Percentiles rank a stretch among this genome's conserved stretches.
phyloP scores from a whole-genome alignment of 2,888 invertebrate species.

The Ormyrus labotus region DNA sequence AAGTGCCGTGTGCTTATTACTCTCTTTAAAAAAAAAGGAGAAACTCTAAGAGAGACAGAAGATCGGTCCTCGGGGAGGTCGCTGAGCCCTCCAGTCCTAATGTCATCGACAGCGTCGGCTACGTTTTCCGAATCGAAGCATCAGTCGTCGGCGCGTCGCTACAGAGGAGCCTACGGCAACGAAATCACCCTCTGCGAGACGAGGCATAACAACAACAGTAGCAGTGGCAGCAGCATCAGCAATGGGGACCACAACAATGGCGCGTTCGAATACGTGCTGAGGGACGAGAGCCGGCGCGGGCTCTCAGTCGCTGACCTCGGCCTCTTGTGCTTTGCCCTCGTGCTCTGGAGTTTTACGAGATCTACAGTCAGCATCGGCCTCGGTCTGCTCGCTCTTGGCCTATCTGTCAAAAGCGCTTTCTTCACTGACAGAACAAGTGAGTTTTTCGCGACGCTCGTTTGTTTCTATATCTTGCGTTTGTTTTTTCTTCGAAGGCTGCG shows the following conservation, averaged over 20 bases:
- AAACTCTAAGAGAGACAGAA: slow-evolving; percentile 1
- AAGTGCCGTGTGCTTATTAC: neutral
- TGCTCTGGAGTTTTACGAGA: slow-evolving; percentile 19
- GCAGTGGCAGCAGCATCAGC: neutral
- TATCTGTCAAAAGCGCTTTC: slow-evolving; percentile 19
- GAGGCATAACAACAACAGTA: slow-evolving; percentile 24
- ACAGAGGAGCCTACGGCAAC: slow-evolving; percentile 44
- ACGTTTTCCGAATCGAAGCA: slow-evolving; percentile 10
- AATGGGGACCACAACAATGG: slow-evolving; percentile 26
- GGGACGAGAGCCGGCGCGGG: slow-evolving; percentile 47
- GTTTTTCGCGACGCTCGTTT: neutral
- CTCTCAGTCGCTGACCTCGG: slow-evolving; percentile 19
- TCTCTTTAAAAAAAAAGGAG: neutral
- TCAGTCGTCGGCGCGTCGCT: slow-evolving; percentile 25
- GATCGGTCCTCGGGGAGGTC: slow-evolving; percentile 29
- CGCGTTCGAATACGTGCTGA: slow-evolving; percentile 53
- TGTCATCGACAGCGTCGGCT: slow-evolving; percentile 50
- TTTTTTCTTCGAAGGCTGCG: neutral
- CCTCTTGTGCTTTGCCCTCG: slow-evolving; percentile 24
- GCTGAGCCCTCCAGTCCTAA: slow-evolving; percentile 46
- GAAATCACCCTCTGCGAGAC: slow-evolving; percentile 36
- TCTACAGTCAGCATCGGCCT: slow-evolving; percentile 25
- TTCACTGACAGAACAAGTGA: slow-evolving; percentile 50
- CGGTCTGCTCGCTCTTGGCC: slow-evolving; percentile 14
- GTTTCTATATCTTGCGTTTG: too few species aligned